These are phyloP conservation scores for Eurypyga helias DNA, from an alignment of 2,113 vertebrate genomes.

Conservation along the genomic window DNA sequence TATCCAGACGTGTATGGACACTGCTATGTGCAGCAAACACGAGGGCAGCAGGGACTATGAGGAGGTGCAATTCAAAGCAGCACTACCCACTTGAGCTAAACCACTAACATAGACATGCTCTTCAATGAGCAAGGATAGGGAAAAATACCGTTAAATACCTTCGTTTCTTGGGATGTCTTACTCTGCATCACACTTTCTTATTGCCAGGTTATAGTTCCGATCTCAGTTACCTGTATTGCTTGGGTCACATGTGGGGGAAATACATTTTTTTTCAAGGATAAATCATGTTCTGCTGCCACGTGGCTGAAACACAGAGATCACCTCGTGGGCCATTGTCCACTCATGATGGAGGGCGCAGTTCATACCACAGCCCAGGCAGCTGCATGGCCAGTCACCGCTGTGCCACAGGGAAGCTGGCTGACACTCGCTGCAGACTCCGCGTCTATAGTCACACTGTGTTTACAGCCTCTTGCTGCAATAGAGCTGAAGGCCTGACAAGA, in stretches of 20 bases:
- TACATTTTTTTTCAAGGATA: background rate
- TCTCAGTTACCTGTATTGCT: background rate
- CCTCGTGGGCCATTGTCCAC: background rate
- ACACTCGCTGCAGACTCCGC: fast-evolving
- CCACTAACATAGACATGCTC: fast-evolving
- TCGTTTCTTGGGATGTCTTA: background rate
- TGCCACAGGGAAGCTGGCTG: fast-evolving
- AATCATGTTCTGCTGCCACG: background rate
- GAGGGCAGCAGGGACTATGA: background rate
- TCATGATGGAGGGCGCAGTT: background rate
- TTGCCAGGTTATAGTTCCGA: background rate
- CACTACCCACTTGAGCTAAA: background rate
- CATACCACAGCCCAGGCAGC: fast-evolving
- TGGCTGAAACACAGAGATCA: background rate
- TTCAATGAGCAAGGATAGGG: background rate
- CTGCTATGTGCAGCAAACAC: fast-evolving
- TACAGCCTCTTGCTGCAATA: background rate
- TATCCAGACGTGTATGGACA: background rate
- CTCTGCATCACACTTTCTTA: background rate
- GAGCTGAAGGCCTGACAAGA: background rate
- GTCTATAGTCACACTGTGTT: background rate
- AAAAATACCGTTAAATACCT: background rate
- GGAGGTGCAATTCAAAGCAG: background rate
- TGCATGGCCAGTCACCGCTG: fast-evolving
- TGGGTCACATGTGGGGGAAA: fast-evolving